Conservation (phyloP, 2,888 invertebrate species). For the Archips crataeganus region DNA sequence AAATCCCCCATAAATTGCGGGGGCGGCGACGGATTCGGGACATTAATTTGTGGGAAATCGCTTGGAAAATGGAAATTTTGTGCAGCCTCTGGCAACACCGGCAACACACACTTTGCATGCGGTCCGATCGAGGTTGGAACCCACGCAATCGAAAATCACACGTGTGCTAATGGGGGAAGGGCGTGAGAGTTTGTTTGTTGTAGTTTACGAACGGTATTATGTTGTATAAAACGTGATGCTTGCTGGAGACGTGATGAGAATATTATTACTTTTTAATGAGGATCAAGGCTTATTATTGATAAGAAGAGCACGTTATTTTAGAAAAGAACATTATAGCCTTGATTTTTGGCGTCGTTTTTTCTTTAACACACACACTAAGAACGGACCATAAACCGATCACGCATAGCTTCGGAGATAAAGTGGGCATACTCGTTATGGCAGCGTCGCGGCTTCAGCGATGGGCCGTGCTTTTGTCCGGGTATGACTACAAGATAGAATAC, state of each 20-base stretch:
- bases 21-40: conserved; percentile 77
- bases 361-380: not conserved
- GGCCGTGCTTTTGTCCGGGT: no score
- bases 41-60: conserved; percentile 85
- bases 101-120: conserved; percentile 62
- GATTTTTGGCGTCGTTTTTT: not conserved
- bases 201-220: conserved; percentile 42
- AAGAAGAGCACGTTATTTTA: conserved; percentile 41
- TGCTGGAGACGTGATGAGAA: conserved; percentile 70
- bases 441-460: no score
- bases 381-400: no score
- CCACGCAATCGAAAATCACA: conserved; percentile 49
- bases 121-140: conserved; percentile 50
- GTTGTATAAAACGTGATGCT: conserved; percentile 46
- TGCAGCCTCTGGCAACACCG: conserved; percentile 78
- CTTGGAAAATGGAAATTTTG: conserved; percentile 85
- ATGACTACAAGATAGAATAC: no score
- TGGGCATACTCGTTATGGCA: no score
- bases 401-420: no score
- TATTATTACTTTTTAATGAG: conserved; percentile 69
- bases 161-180: conserved; percentile 49
- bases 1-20: conserved; percentile 79
- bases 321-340: conserved; percentile 2
- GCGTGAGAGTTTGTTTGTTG: conserved; percentile 41
- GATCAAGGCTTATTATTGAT: conserved; percentile 55